Evolutionary conservation across 1,140 invertebrate genomes (phyloP).

Genomic region (Prorops nasuta): DNA sequence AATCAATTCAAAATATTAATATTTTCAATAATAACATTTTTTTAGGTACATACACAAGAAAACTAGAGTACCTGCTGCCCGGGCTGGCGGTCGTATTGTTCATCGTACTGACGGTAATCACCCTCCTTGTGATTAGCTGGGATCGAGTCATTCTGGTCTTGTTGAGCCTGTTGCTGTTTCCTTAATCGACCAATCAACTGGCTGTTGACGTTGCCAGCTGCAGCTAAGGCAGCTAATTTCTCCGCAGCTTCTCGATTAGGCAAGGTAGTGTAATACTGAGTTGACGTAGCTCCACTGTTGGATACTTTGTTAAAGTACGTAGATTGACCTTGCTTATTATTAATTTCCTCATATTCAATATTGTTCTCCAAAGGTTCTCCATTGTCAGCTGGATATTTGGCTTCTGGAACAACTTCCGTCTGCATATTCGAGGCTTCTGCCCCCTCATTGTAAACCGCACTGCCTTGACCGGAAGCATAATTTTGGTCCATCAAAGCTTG

Average conservation of each 20-base stretch:
- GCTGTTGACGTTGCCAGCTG: slow-evolving; percentile 55
- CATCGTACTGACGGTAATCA: slow-evolving; percentile 7
- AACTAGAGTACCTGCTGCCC: no score
- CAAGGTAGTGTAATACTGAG: slow-evolving; percentile 53
- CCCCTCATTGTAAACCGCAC: slow-evolving; percentile 42
- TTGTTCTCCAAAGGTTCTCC: slow-evolving; percentile 39
- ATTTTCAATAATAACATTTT: no score
- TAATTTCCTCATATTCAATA: slow-evolving; percentile 38
- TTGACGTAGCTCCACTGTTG: slow-evolving; percentile 18
- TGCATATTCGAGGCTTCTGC: slow-evolving; percentile 22
- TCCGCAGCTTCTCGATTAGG: slow-evolving; percentile 58
- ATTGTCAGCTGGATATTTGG: slow-evolving; percentile 18
- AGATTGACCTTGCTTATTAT: slow-evolving; percentile 18
- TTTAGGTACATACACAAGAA: no score
- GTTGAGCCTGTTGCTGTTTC: slow-evolving; percentile 35
- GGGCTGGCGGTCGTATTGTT: no score
- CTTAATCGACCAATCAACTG: slow-evolving; percentile 39
- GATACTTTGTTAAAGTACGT: slow-evolving; percentile 33
- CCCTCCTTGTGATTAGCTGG: slow-evolving; percentile 40
- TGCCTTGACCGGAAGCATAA: slow-evolving; percentile 36
- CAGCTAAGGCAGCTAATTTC: slow-evolving; percentile 55
- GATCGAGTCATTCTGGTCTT: slow-evolving; percentile 21
- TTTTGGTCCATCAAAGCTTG: slow-evolving; percentile 34
- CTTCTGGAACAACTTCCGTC: slow-evolving; percentile 20
- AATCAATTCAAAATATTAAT: no score